phyloP scores from a whole-genome alignment of 2,113 vertebrate genomes.

The Scomber colias region DNA sequence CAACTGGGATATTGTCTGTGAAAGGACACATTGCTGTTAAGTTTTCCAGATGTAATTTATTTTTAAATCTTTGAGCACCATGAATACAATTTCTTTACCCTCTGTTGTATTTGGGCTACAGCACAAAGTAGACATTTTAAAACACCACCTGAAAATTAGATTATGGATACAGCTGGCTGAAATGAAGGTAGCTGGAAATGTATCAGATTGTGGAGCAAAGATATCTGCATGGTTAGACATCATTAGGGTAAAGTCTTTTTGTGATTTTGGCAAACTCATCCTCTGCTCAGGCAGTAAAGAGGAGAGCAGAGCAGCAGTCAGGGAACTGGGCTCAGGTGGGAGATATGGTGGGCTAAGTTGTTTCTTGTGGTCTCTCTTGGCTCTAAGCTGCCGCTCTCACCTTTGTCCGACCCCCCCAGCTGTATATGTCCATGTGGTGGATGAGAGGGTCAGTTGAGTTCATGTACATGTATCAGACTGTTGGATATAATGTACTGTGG shows the following conservation, averaged over 20 bases:
- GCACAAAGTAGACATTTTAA: too few species aligned
- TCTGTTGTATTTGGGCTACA: too few species aligned
- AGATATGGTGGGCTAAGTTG: not conserved
- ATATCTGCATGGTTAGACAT: not conserved
- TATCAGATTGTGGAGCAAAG: too few species aligned
- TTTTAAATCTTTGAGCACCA: too few species aligned
- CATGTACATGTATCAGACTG: conserved; percentile 27
- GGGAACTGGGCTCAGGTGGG: conserved; percentile 26
- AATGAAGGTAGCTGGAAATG: too few species aligned
- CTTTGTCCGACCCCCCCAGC: conserved; percentile 18
- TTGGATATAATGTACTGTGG: conserved; percentile 26
- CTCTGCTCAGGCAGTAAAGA: not conserved
- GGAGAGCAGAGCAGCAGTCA: not conserved
- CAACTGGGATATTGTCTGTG: too few species aligned
- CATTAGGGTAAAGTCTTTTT: not conserved
- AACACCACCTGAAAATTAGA: too few species aligned
- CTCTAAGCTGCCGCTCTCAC: conserved; percentile 23
- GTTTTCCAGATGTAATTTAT: too few species aligned
- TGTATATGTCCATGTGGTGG: conserved; percentile 48
- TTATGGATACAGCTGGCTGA: too few species aligned
- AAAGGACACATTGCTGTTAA: too few species aligned
- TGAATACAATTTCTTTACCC: too few species aligned
- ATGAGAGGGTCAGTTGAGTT: conserved; percentile 24
- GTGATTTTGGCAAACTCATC: not conserved
- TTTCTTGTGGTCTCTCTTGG: conserved; percentile 4